phyloP scores from a whole-genome alignment of 2,797 vertebrate species.

The Rhinatrema bivittatum region DNA sequence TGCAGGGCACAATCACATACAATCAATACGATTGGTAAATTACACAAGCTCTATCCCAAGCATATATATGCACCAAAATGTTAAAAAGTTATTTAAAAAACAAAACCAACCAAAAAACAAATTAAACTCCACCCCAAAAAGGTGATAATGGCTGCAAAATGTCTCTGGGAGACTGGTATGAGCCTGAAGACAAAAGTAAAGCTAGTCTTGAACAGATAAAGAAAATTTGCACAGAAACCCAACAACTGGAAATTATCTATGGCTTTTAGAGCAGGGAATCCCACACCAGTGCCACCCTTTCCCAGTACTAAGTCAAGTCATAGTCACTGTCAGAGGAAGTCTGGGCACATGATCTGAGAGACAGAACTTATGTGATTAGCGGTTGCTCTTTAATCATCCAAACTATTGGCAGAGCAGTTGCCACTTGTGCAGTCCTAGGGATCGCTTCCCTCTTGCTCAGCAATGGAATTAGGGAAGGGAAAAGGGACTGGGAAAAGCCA shows the following conservation, averaged over 20 bases:
- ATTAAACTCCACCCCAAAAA: conserved; percentile 75
- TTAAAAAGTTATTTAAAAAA: conserved; percentile 63
- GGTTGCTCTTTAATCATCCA: no score
- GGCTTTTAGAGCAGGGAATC: conserved; percentile 6
- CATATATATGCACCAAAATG: conserved; percentile 64
- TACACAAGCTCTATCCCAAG: conserved; percentile 80
- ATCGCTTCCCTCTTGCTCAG: no score
- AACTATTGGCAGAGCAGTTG: no score
- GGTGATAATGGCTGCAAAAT: conserved; percentile 74
- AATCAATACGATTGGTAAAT: conserved; percentile 81
- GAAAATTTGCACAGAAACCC: conserved; percentile 37
- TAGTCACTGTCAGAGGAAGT: no score
- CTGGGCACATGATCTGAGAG: no score
- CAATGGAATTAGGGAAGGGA: no score
- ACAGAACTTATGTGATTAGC: no score
- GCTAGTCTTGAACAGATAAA: conserved; percentile 23
- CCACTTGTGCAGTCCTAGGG: no score
- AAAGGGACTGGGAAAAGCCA: conserved; percentile 18
- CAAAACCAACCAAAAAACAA: conserved; percentile 38
- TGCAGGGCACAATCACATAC: conserved; percentile 72
- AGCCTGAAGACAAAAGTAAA: conserved; percentile 53
- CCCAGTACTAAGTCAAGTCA: no score
- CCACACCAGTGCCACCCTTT: not conserved
- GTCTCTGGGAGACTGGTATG: conserved; percentile 73
- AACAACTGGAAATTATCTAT: conserved; percentile 51